phyloP scores from a whole-genome alignment of 2,888 invertebrate species.

The Lordiphosa fenestrarum region DNA sequence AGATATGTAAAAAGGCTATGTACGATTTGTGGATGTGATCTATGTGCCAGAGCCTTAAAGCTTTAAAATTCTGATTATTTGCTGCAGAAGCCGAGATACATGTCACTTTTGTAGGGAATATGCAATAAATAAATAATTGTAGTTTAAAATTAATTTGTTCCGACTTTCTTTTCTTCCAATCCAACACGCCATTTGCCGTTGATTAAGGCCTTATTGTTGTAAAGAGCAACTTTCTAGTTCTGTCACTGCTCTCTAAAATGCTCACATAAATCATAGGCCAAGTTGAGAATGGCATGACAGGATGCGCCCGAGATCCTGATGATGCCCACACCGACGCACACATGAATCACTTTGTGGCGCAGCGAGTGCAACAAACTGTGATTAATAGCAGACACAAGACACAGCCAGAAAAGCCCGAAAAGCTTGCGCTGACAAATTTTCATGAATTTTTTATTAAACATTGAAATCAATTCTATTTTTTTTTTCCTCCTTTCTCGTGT shows the following conservation, averaged over 20 bases:
- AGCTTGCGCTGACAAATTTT: conserved; percentile 73
- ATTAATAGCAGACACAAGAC: conserved; percentile 60
- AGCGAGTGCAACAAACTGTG: conserved; percentile 76
- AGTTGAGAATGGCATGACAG: conserved; percentile 63
- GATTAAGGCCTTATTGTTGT: conserved; percentile 42
- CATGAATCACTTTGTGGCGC: conserved; percentile 71
- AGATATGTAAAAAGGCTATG: too few species aligned
- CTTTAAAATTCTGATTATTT: too few species aligned
- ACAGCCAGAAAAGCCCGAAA: conserved; percentile 24
- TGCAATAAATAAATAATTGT: too few species aligned
- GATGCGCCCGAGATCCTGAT: conserved; percentile 59
- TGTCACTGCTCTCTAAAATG: conserved; percentile 66
- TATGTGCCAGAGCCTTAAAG: too few species aligned
- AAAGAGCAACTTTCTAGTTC: conserved; percentile 33
- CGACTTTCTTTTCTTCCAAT: too few species aligned
- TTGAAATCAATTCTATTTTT: conserved; percentile 64
- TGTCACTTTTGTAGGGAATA: too few species aligned
- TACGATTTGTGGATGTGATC: too few species aligned
- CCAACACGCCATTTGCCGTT: conserved; percentile 8
- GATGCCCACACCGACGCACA: conserved; percentile 32
- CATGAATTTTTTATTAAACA: conserved; percentile 76
- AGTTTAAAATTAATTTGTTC: too few species aligned
- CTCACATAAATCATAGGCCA: conserved; percentile 64
- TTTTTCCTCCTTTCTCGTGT: conserved; percentile 7
- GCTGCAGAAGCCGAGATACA: too few species aligned